Conservation (phyloP, 2,888 invertebrate species). For the Ceraclea dissimilis region DNA sequence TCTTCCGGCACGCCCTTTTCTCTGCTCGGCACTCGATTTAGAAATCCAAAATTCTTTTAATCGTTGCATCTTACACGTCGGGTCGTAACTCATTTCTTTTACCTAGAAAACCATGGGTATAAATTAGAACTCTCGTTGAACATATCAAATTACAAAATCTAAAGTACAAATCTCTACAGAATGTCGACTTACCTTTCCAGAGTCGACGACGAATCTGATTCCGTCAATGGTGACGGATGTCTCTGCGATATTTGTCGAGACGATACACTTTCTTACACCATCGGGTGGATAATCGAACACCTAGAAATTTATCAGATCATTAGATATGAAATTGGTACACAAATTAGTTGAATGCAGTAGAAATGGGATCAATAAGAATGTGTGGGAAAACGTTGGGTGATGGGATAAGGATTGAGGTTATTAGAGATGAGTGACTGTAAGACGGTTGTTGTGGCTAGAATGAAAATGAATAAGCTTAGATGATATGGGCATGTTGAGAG, state of each 20-base stretch:
- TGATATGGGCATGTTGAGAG: no score
- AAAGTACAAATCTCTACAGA: no score
- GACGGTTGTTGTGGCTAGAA: no score
- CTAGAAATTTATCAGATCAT: conserved; percentile 34
- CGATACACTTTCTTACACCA: conserved; percentile 90
- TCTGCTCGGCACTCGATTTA: conserved; percentile 94
- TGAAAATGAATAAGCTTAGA: no score
- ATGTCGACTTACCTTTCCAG: conserved; percentile 67
- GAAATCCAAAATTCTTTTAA: conserved; percentile 95
- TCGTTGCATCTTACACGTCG: conserved; percentile 80
- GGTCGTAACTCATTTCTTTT: conserved; percentile 95
- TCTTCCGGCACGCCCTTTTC: conserved; percentile 92
- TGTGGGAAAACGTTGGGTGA: no score
- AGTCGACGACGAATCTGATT: conserved; percentile 93
- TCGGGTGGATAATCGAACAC: conserved; percentile 94
- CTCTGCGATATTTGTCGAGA: conserved; percentile 98
- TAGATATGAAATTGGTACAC: no score
- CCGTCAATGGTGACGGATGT: conserved; percentile 98
- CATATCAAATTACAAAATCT: no score
- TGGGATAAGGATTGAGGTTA: no score
- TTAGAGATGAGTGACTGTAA: no score
- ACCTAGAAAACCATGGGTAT: conserved; percentile 34
- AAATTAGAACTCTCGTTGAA: no score
- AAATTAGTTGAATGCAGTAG: no score
- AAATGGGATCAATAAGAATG: no score